Evolutionary conservation across 2,113 vertebrate species (phyloP).

Genomic region (Neodontobutis hainanensis): DNA sequence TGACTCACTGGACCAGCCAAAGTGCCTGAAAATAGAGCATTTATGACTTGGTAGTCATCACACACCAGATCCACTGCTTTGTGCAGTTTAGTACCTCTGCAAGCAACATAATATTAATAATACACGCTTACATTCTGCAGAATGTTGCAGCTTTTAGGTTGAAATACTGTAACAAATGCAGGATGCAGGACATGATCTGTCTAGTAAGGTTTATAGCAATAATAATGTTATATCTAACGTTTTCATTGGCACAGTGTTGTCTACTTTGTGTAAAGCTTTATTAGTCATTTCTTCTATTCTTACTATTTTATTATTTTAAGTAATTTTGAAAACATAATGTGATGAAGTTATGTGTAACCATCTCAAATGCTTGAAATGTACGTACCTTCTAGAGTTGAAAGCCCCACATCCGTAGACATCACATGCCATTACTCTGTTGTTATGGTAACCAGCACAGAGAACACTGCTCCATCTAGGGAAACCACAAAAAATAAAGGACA

Average conservation of each 20-base stretch:
- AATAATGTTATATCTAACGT: too few species aligned
- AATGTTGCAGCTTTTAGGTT: too few species aligned
- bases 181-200: too few species aligned
- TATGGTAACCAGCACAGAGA: conserved; percentile 62
- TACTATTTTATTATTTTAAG: too few species aligned
- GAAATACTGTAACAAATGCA: too few species aligned
- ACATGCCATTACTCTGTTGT: conserved; percentile 69
- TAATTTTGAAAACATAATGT: too few species aligned
- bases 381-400: conserved; percentile 65
- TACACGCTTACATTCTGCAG: not conserved
- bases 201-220: too few species aligned
- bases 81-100: conserved; percentile 48
- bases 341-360: conserved; percentile 1
- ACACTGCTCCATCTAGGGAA: conserved; percentile 50
- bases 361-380: not conserved
- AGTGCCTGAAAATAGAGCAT: conserved; percentile 64
- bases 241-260: too few species aligned
- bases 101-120: not conserved
- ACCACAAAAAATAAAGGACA: not conserved
- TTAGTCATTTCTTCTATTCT: too few species aligned
- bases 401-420: conserved; percentile 63
- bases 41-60: conserved; percentile 62
- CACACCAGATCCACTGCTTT: conserved; percentile 70
- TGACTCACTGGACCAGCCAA: conserved; percentile 55
- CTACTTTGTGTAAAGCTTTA: too few species aligned